Base-by-base conservation (phyloP, 1,140 invertebrate genomes). In the Campoletis sonorensis region DNA sequence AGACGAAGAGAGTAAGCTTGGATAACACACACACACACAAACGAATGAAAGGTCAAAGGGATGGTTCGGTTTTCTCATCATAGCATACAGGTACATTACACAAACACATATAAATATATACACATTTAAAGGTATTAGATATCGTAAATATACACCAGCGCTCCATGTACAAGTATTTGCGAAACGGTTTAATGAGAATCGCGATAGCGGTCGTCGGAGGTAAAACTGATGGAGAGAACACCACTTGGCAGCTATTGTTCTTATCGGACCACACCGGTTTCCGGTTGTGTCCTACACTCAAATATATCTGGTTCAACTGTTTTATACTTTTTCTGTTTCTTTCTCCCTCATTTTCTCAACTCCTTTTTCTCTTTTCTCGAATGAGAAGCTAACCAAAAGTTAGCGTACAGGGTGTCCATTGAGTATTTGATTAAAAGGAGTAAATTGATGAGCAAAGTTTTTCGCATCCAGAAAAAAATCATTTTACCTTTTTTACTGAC, bases 221-320 rank as follows among this genome's bases (percentile, higher is more conserved):
- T 70, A 70, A 70, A 70, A 83, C 79, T 81, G 79, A 73, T 70
- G 45, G 75, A 76, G 71, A 80, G 79, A 84, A 79, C 71, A 82
- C 61, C 84, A 82, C 85, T 85, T 87, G 84, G 84, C 86, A 87
- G 84, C 85, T 83, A 86, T 86, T 84, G 83, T 87, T 82, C 83
- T 87, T 87, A 87, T 85, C 85, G 79, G 49, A 40, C 71, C 54
- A 58, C 40, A 58, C 40, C 70, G 72, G 18, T 75, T 33, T 33
- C 67, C 30, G 67, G 27, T 16, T 70, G 67, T 70, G 67, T 51
- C 40, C 67, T 21, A 33, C 67, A 15, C 30, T n/a, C 27, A 30
- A 70, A 70, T 70, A 70, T 70, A 70, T 33, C 3, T 21, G 26
- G 27, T 70, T 33, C 15, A 15, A 70, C 30, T 33, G 27, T 33